A percentile compares a stretch with the other conserved stretches of the same genome.
phyloP scores from a whole-genome alignment of 2,797 vertebrate species.

The Megalops cyprinoides region DNA sequence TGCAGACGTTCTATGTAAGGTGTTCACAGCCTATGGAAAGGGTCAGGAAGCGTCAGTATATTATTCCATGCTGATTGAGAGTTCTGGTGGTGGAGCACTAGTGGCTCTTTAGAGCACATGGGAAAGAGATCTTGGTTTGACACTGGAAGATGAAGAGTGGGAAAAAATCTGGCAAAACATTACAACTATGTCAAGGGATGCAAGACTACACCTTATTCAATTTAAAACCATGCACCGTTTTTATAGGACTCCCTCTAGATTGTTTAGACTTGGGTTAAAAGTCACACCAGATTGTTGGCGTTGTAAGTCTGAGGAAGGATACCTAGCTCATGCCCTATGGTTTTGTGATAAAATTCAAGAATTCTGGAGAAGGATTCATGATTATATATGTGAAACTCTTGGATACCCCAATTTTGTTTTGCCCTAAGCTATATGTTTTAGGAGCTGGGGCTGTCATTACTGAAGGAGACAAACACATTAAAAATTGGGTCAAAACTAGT shows the following conservation, averaged over 20 bases:
- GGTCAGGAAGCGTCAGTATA: neutral
- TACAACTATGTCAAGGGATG: no score
- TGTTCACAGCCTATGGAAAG: neutral
- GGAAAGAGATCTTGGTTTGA: conserved; percentile 23
- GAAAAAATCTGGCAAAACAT: conserved; percentile 12
- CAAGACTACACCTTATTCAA: conserved; percentile 21
- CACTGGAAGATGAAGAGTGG: conserved; percentile 18
- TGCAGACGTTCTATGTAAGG: neutral
- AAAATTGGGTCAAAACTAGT: conserved; percentile 26
- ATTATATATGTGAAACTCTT: neutral
- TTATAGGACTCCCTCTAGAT: no score
- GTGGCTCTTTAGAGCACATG: conserved; percentile 24
- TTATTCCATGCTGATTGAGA: conserved; percentile 27
- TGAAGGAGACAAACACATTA: neutral
- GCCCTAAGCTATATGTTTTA: conserved; percentile 2
- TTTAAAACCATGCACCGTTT: conserved; percentile 35
- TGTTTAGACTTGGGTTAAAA: conserved; percentile 28
- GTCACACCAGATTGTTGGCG: neutral
- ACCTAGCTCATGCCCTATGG: conserved; percentile 3
- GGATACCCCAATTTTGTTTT: neutral
- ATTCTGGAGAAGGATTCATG: no score
- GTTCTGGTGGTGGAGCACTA: neutral
- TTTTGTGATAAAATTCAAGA: conserved; percentile 21
- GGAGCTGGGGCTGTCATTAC: conserved; percentile 2
- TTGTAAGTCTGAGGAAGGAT: conserved; percentile 2